These are phyloP conservation scores for Pectinophora gossypiella DNA, from an alignment of 1,140 invertebrate genomes.

Conservation along the genomic window DNA sequence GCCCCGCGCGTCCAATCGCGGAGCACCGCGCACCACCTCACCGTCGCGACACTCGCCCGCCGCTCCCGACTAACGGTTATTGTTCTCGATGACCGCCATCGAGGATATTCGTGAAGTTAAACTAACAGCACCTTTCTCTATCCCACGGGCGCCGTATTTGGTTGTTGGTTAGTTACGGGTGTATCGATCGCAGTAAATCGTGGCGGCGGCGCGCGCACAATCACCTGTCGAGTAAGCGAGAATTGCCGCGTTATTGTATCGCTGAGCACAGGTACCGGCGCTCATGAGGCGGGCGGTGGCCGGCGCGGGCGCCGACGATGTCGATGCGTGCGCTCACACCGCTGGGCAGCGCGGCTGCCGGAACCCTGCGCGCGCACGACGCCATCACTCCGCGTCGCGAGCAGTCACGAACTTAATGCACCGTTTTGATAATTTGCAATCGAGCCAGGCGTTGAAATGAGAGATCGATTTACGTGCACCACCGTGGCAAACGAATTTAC, in stretches of 20 bases:
- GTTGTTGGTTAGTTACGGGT: constrained; percentile 1
- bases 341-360: neutral
- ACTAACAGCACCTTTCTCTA: neutral
- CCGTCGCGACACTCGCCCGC: neutral
- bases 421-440: too few relatives aligned
- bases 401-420: neutral
- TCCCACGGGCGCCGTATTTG: neutral
- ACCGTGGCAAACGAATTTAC: too few relatives aligned
- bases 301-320: neutral
- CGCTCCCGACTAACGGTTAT: neutral
- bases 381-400: neutral
- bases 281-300: too few relatives aligned
- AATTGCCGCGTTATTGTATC: constrained; percentile 5
- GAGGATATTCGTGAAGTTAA: neutral
- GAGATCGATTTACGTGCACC: too few relatives aligned
- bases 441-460: too few relatives aligned
- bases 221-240: constrained; percentile 1
- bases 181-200: constrained; percentile 15
- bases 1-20: too few relatives aligned
- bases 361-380: neutral
- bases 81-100: neutral
- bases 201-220: neutral
- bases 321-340: too few relatives aligned
- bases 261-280: neutral
- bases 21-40: too few relatives aligned